These are phyloP conservation scores for Melanotaenia trifasciata DNA, from an alignment of 2,797 vertebrate species.

Conservation along the genomic window DNA sequence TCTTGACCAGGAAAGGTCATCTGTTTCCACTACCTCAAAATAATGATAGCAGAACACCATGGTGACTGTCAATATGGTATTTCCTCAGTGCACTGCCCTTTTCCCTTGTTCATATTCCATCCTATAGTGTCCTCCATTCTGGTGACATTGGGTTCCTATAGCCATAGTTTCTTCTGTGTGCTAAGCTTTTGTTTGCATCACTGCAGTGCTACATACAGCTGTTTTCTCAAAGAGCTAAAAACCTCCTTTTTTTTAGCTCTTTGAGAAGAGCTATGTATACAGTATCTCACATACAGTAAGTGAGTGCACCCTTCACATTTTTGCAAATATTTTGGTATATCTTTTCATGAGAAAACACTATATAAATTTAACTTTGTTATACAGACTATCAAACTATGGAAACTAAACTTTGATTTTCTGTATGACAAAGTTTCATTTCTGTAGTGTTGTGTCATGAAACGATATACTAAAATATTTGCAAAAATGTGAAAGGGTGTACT, in stretches of 20 bases:
- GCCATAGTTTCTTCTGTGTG: slow-evolving; percentile 10
- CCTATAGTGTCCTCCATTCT: slow-evolving; percentile 11
- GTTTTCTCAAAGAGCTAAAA: slow-evolving; percentile 9
- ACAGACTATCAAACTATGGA: too few relatives aligned
- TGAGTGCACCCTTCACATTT: too few relatives aligned
- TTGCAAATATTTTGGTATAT: too few relatives aligned
- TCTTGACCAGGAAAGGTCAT: slow-evolving; percentile 78
- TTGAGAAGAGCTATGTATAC: too few relatives aligned
- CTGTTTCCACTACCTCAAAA: slow-evolving; percentile 65
- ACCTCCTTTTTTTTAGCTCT: neutral
- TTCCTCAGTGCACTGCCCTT: slow-evolving; percentile 49
- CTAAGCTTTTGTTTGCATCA: neutral
- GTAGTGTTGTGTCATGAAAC: too few relatives aligned
- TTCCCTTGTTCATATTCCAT: slow-evolving; percentile 24
- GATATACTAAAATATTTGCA: too few relatives aligned
- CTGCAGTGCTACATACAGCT: neutral
- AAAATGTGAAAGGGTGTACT: too few relatives aligned
- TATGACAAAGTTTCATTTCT: too few relatives aligned
- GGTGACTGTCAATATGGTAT: slow-evolving; percentile 55
- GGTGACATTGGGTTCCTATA: slow-evolving; percentile 39
- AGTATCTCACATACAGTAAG: too few relatives aligned
- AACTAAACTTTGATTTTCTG: too few relatives aligned
- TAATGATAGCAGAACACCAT: slow-evolving; percentile 70
- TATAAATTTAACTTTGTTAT: too few relatives aligned
- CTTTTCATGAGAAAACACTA: too few relatives aligned